Evolutionary conservation across 2,113 vertebrate species (phyloP).

Genomic region (Coracopsis vasa): DNA sequence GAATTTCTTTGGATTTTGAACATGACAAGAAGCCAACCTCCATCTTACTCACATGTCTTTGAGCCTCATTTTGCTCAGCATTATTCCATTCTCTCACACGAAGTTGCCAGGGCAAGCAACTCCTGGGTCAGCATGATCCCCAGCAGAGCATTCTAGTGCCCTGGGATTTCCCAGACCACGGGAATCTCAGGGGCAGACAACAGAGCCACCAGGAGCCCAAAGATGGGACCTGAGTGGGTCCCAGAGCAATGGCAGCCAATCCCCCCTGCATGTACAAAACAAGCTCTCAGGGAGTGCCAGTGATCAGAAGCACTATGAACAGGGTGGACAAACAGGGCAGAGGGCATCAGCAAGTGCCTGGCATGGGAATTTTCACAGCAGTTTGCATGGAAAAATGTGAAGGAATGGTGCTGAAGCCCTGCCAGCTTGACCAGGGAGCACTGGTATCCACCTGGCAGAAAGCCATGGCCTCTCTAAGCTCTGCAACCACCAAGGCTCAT

Average conservation of each 20-base stretch:
- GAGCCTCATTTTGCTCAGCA: not conserved
- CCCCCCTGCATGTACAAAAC: not conserved
- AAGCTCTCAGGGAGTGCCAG: not conserved
- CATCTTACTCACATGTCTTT: not conserved
- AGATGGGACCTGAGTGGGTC: not conserved
- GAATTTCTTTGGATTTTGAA: not conserved
- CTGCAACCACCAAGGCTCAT: too few relatives aligned
- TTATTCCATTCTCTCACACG: not conserved
- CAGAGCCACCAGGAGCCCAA: not conserved
- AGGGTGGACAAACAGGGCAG: not conserved
- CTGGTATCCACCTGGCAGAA: not conserved
- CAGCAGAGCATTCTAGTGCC: not conserved
- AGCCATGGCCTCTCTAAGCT: not conserved
- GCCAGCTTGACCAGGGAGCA: too few relatives aligned
- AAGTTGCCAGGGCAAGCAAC: not conserved
- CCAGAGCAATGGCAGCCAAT: not conserved
- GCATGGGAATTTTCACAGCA: not conserved
- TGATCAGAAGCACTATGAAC: fast-evolving
- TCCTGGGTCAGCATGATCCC: too few relatives aligned
- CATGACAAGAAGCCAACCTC: not conserved
- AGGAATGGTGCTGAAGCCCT: not conserved
- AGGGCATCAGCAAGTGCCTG: not conserved
- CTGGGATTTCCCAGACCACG: not conserved
- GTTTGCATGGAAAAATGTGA: not conserved
- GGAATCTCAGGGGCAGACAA: not conserved